Evolutionary conservation across 2,888 invertebrate species (phyloP).

Genomic region (Lacanobia oleracea): DNA sequence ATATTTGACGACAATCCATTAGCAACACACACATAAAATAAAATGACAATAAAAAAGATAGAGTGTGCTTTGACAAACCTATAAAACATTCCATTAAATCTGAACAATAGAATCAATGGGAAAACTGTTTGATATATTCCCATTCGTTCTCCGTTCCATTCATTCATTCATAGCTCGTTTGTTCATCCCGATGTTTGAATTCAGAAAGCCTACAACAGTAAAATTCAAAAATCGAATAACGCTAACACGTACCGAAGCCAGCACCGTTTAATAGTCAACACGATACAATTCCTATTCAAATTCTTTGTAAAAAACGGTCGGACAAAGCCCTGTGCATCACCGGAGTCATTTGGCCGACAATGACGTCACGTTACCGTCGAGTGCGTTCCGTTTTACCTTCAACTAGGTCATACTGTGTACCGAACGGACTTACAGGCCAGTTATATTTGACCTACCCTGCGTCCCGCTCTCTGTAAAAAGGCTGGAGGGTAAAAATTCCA

Average conservation of each 20-base stretch:
- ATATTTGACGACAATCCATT: too few species aligned
- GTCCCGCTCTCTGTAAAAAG: conserved; percentile 30
- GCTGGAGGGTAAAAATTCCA: conserved; percentile 19
- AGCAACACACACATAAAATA: too few species aligned
- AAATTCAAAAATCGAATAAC: conserved; percentile 43
- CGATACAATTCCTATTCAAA: conserved; percentile 14
- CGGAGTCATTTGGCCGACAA: conserved; percentile 68
- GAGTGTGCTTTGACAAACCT: background rate
- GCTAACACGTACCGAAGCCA: conserved; percentile 5
- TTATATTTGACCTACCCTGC: conserved; percentile 41
- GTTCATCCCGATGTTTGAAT: conserved; percentile 16
- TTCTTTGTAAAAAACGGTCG: conserved; percentile 50
- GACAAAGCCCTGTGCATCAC: conserved; percentile 58
- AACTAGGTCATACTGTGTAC: conserved; percentile 70
- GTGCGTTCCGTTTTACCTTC: conserved; percentile 67
- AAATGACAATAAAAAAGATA: background rate
- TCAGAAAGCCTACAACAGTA: conserved; percentile 6
- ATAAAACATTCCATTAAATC: conserved; percentile 1
- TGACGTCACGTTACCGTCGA: conserved; percentile 63
- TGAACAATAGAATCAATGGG: conserved; percentile 25
- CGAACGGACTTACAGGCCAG: conserved; percentile 48
- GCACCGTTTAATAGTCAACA: conserved; percentile 15
- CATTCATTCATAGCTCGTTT: conserved; percentile 3
- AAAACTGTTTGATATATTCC: conserved; percentile 23
- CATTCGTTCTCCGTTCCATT: background rate